Conservation (phyloP, 2,797 vertebrate genomes). For the Mus minutoides region DNA sequence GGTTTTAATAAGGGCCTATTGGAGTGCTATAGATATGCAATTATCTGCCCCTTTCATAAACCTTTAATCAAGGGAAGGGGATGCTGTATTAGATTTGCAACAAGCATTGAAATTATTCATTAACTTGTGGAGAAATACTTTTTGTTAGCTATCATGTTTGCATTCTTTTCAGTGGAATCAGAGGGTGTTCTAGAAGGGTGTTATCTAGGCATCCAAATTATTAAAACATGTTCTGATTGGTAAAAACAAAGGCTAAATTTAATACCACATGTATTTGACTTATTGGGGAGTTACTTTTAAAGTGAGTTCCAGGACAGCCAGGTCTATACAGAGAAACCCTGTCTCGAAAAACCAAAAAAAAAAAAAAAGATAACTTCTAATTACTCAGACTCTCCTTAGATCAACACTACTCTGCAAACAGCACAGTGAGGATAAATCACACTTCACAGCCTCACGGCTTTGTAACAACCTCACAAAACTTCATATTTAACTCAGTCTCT, state of each 20-base stretch:
- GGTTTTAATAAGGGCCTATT: not conserved
- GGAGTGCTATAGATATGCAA: not conserved
- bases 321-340: too few relatives aligned
- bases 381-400: not conserved
- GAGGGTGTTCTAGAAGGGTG: not conserved
- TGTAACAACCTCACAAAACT: not conserved
- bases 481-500: not conserved
- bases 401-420: not conserved
- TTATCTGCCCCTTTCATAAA: not conserved
- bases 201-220: not conserved
- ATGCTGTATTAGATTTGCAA: not conserved
- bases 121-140: not conserved
- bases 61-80: not conserved
- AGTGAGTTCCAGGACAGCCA: too few relatives aligned
- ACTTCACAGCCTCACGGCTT: not conserved
- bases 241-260: not conserved
- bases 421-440: not conserved
- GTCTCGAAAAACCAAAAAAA: too few relatives aligned
- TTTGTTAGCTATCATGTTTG: not conserved
- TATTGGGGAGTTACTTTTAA: not conserved
- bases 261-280: not conserved
- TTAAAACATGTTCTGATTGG: slow-evolving; percentile 23
- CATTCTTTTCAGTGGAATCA: not conserved
- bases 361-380: not conserved
- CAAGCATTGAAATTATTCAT: not conserved